These are phyloP conservation scores for Phataginus tetradactyla DNA, from an alignment of 2,797 vertebrate genomes.

Conservation along the genomic window DNA sequence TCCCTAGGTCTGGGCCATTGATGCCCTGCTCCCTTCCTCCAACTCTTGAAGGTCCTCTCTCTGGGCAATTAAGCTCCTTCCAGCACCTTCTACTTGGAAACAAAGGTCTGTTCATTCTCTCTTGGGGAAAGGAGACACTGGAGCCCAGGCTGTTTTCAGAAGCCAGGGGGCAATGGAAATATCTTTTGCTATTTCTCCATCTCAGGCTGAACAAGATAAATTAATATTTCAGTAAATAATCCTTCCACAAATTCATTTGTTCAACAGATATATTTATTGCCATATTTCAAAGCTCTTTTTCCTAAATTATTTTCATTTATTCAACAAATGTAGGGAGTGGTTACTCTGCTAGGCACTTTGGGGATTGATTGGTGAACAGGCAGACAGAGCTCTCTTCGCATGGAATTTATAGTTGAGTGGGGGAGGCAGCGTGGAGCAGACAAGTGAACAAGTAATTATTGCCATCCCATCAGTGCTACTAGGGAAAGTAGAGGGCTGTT, in stretches of 20 bases:
- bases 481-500: not conserved
- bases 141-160: not conserved
- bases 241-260: not conserved
- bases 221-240: slow-evolving; percentile 23
- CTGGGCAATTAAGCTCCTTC: not conserved
- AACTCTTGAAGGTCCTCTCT: not conserved
- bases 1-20: not conserved
- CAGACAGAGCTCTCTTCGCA: not conserved
- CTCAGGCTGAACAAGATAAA: not conserved
- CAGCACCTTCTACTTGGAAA: not conserved
- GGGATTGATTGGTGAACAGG: not conserved
- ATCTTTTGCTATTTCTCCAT: not conserved
- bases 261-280: slow-evolving; percentile 22
- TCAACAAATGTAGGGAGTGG: not conserved
- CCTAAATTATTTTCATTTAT: slow-evolving; percentile 40
- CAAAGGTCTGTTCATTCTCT: not conserved
- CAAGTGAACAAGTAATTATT: not conserved
- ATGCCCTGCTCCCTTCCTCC: not conserved
- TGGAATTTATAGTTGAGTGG: not conserved
- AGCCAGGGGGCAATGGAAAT: not conserved
- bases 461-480: not conserved
- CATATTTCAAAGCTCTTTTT: slow-evolving; percentile 20
- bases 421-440: not conserved
- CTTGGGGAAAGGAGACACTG: not conserved
- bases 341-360: not conserved